Evolutionary conservation across 2,888 invertebrate species (phyloP), one percentile per base, ranked within the genome.

Genomic region (Caenorhabditis sulstoni): DNA sequence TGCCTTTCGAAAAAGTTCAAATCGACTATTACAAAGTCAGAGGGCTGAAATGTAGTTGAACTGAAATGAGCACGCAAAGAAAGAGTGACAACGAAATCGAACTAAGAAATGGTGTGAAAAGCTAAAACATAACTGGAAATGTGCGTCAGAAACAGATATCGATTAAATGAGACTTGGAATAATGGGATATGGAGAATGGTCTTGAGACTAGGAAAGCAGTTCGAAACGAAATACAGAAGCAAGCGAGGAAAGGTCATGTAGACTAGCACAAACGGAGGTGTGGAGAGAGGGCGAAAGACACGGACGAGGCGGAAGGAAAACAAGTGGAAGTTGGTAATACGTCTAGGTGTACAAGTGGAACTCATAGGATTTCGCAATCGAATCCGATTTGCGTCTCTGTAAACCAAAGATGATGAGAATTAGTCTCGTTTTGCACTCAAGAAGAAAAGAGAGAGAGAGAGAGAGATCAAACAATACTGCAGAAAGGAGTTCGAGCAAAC

Each of bases 281-380:
- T n/a, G n/a, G n/a, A n/a, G n/a, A n/a, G n/a, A n/a, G 57, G 14
- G 14, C 57, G 73, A 64, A 73, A 73, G 73, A 73, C 73, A 73
- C 64, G 44, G 16, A 52, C 37, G 59, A 37, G 45, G 41, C 44
- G 45, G 35, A 59, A n/a, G 29, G 12, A 22, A 41, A 50, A 41
- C 16, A 11, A 22, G 58, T 11, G 14, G 29, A 9, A 29, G 12
- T 9, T 39, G 39, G 50, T 16, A 41, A n/a, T 16, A 20, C 12
- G 20, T 18, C 57, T 62, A 76, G 37, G 76, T 76, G 53, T 76
- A 76, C 29, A 76, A 35, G 49, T 76, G 68, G 29, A 76, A 70
- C 57, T 76, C 76, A 64, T 76, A 76, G 16, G 76, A 76, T 53
- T 62, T 68, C 12, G 68, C 76, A 20, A 68, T 50, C 12, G 76